These are phyloP conservation scores for Myiozetetes cayanensis DNA, from an alignment of 2,113 vertebrate genomes.

Conservation along the genomic window DNA sequence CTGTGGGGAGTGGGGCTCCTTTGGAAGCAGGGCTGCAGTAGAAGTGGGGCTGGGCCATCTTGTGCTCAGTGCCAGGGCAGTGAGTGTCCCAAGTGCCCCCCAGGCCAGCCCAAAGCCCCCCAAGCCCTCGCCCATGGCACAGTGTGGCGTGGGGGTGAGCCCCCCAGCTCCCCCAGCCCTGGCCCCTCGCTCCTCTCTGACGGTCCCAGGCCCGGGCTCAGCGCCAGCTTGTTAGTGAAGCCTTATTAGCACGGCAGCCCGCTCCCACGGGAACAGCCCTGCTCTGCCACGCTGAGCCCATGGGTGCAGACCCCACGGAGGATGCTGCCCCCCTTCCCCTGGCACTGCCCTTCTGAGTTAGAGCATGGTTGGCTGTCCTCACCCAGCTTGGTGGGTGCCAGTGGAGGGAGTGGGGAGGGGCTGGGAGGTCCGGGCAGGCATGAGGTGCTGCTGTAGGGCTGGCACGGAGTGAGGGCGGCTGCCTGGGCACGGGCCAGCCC, in stretches of 20 bases:
- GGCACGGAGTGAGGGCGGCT: neutral
- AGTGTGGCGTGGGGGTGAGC: neutral
- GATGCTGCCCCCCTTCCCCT: neutral
- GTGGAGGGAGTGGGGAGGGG: neutral
- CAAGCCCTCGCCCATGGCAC: neutral
- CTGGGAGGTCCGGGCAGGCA: neutral
- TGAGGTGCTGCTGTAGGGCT: neutral
- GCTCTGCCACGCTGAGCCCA: neutral
- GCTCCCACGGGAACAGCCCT: slow-evolving; percentile 40
- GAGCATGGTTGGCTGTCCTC: neutral
- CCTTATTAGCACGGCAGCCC: neutral
- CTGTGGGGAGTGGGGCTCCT: neutral
- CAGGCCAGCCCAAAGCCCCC: neutral
- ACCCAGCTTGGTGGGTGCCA: accelerated
- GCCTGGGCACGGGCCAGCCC: neutral
- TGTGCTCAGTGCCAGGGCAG: neutral
- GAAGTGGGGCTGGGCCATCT: accelerated
- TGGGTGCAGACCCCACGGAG: neutral
- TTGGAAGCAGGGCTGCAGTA: neutral
- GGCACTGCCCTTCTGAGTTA: neutral
- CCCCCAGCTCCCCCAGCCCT: neutral
- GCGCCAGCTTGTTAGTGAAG: slow-evolving; percentile 28
- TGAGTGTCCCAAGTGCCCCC: neutral
- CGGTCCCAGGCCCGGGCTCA: neutral
- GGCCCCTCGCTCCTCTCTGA: neutral